phyloP scores from a whole-genome alignment of 2,888 invertebrate species.

The Gastrophysa polygoni region DNA sequence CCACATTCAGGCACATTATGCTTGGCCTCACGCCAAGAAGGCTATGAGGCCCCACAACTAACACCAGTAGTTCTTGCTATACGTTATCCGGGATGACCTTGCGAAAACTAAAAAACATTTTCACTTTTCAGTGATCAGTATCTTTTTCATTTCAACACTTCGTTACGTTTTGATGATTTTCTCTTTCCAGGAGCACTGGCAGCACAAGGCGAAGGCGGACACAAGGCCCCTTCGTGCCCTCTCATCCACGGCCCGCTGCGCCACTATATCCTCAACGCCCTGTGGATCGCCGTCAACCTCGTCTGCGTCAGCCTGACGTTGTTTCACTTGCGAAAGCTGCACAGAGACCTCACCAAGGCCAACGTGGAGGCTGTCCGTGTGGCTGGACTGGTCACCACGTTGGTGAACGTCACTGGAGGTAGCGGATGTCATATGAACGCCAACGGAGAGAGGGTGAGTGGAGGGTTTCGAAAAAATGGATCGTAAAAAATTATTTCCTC shows the following conservation, averaged over 20 bases:
- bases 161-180: background rate
- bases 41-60: too few relatives aligned
- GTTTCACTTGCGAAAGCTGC: slow-evolving; percentile 82
- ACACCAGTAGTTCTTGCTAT: too few relatives aligned
- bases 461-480: background rate
- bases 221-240: slow-evolving; percentile 83
- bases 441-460: slow-evolving; percentile 39
- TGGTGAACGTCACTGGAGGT: slow-evolving; percentile 79
- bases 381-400: slow-evolving; percentile 80
- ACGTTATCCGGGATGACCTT: too few relatives aligned
- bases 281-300: slow-evolving; percentile 89
- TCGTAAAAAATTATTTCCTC: too few relatives aligned
- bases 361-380: slow-evolving; percentile 84
- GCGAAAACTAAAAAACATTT: too few relatives aligned
- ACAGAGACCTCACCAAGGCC: slow-evolving; percentile 81
- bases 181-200: slow-evolving; percentile 71
- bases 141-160: too few relatives aligned
- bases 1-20: too few relatives aligned
- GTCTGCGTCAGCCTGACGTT: slow-evolving; percentile 84
- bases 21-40: too few relatives aligned
- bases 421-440: slow-evolving; percentile 59
- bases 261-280: slow-evolving; percentile 87
- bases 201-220: slow-evolving; percentile 77
- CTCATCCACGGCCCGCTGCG: slow-evolving; percentile 85
- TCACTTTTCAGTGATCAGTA: too few relatives aligned